Base-by-base conservation (phyloP, 2,113 vertebrate genomes). In the Struthidea cinerea region DNA sequence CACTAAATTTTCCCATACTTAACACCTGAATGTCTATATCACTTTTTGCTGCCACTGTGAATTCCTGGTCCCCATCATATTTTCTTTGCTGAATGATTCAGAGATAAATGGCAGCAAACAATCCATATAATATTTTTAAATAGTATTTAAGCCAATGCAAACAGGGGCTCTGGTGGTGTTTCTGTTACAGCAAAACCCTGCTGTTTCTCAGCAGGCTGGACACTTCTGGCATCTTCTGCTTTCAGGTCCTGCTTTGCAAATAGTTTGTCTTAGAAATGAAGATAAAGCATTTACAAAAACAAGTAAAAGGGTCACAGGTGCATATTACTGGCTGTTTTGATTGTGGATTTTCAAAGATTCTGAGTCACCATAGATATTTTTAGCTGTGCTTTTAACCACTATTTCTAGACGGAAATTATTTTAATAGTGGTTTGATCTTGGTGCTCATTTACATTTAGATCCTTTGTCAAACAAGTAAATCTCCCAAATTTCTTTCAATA, bases 351-450 rank as follows among this genome's bases (percentile, higher is more conserved):
- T 95, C 87, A 93, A 85, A 93, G 84, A 39, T 74, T 86, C 91
- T 96, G 93, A 96, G 67, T 91, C 91, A 94, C 27, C 9, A 42
- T 6, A 30, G 77, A 33, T 95, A 95, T 91, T 96, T 96, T 95
- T 91, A 87, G 74, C 57, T 61, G 12, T 76, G 53, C 44, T 92
- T 95, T 87, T 85, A 91, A 60, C n/a, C 37, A 50, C 41, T 46
- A 69, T 93, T 95, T 89, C 89, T 87, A 50, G 41, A 69, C 75
- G 16, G 64, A 74, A 89, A 90, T 94, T 57, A 90, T 91, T 94
- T 87, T 91, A 56, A 73, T 73, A 83, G 32, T 33, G 2, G 9
- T 87, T 93, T 95, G 67, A 79, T 76, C 82, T 65, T 55, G 15
- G 27, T 73, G 37, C 47, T 88, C n/a, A 57, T 91, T 80, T 80